phyloP scores from a whole-genome alignment of 2,797 vertebrate genomes.

The Sebastes aleutianus region DNA sequence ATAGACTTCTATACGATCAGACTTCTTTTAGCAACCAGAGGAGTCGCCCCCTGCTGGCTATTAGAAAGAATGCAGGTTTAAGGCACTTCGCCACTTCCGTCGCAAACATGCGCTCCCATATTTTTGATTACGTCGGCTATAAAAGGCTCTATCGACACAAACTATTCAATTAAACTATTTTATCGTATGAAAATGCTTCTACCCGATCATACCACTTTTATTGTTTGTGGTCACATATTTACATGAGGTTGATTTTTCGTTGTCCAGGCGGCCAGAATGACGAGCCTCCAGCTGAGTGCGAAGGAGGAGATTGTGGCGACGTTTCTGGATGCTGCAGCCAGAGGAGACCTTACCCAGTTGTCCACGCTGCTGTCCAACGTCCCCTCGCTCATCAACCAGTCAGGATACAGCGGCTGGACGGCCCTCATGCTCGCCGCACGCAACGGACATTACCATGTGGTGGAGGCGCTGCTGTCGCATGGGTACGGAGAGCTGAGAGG shows the following conservation, averaged over 20 bases:
- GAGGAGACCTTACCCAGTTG: slow-evolving; percentile 82
- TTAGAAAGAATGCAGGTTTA: no score
- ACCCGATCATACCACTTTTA: not conserved
- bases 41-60: no score
- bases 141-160: no score
- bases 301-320: slow-evolving; percentile 78
- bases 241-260: not conserved
- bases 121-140: no score
- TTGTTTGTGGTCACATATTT: not conserved
- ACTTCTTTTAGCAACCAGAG: no score
- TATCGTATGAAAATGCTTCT: no score
- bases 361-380: slow-evolving; percentile 72
- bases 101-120: no score
- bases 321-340: slow-evolving; percentile 83
- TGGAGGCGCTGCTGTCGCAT: slow-evolving; percentile 82
- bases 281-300: slow-evolving; percentile 67
- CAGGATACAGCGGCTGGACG: slow-evolving; percentile 88
- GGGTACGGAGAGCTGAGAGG: slow-evolving; percentile 78
- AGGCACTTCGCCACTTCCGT: no score
- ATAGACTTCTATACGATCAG: no score
- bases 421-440: slow-evolving; percentile 91
- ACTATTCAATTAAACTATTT: no score
- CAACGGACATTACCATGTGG: slow-evolving; percentile 85
- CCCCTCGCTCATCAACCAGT: slow-evolving; percentile 82
- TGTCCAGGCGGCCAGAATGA: slow-evolving; percentile 64